Conservation (phyloP, 2,888 invertebrate species). For the Shargacucullia verbasci region DNA sequence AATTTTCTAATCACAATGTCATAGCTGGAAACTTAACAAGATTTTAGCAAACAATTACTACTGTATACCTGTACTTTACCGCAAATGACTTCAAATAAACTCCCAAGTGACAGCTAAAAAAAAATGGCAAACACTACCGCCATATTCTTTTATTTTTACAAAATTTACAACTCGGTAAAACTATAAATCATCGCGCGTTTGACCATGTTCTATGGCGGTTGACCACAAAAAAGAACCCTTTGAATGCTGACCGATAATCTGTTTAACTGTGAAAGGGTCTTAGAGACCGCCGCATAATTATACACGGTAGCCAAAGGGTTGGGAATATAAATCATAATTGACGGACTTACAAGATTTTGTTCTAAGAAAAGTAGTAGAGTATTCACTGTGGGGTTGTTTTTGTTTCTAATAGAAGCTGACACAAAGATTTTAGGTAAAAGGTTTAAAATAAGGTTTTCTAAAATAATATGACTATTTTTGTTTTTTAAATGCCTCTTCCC, state of each 20-base stretch:
- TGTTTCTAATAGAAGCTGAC: not conserved
- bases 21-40: not conserved
- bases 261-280: constrained; percentile 53
- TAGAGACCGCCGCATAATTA: constrained; percentile 41
- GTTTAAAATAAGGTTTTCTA: no score
- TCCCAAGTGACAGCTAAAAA: constrained; percentile 18
- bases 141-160: constrained; percentile 8
- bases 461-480: no score
- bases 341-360: constrained; percentile 6
- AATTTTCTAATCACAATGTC: not conserved
- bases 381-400: not conserved
- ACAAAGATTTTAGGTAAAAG: no score
- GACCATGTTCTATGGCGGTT: constrained; percentile 8
- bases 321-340: constrained; percentile 43
- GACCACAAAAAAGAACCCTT: constrained; percentile 48
- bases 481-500: no score
- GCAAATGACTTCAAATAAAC: not conserved
- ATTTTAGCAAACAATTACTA: not conserved
- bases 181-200: constrained; percentile 41
- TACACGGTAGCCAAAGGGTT: constrained; percentile 42
- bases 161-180: constrained; percentile 14
- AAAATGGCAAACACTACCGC: constrained; percentile 17
- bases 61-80: not conserved
- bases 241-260: constrained; percentile 52
- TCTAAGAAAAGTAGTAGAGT: constrained; percentile 18